Evolutionary conservation across 2,797 vertebrate genomes (phyloP).

Genomic region (Taenioides sp.): DNA sequence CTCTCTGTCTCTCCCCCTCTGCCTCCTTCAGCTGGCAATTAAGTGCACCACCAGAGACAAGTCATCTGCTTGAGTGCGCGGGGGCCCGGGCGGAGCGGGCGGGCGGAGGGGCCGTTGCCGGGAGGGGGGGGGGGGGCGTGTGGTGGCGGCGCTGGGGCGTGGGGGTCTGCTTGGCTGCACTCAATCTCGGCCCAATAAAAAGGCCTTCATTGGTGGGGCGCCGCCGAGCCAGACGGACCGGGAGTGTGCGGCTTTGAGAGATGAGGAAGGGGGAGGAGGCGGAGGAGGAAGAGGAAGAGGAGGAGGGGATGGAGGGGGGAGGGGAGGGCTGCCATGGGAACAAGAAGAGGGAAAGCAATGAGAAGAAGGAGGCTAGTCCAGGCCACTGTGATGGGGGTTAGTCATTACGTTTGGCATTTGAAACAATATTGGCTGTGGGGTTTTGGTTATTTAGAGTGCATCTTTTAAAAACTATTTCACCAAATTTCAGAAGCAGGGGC

Average conservation of each 20-base stretch:
- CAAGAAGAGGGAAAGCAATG: not conserved
- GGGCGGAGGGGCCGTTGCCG: constrained; percentile 70
- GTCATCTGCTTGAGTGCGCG: constrained; percentile 81
- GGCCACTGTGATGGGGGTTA: not conserved
- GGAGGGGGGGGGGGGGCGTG: not conserved
- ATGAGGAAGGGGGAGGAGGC: constrained; percentile 60
- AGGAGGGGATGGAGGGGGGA: constrained; percentile 1
- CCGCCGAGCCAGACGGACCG: constrained; percentile 78
- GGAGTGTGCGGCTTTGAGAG: constrained; percentile 79
- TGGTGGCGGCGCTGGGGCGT: constrained; percentile 52
- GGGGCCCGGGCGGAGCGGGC: constrained; percentile 73
- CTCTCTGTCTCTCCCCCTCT: constrained; percentile 43
- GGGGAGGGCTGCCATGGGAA: constrained; percentile 14
- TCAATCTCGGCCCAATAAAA: constrained; percentile 86
- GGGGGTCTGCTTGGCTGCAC: constrained; percentile 79
- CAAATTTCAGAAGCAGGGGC: too few species aligned
- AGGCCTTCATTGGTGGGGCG: constrained; percentile 81
- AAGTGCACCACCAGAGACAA: constrained; percentile 81
- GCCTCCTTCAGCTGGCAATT: constrained; percentile 81
- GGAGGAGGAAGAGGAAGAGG: constrained; percentile 40
- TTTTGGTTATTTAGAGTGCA: too few species aligned
- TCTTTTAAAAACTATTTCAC: too few species aligned
- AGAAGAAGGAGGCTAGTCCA: not conserved
- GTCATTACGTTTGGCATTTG: not conserved
- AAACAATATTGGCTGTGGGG: too few species aligned